Percentiles rank a stretch among this genome's conserved stretches.
Conservation (phyloP, 35 echinoderm and acorn worm genomes). For the Anneissia japonica region DNA sequence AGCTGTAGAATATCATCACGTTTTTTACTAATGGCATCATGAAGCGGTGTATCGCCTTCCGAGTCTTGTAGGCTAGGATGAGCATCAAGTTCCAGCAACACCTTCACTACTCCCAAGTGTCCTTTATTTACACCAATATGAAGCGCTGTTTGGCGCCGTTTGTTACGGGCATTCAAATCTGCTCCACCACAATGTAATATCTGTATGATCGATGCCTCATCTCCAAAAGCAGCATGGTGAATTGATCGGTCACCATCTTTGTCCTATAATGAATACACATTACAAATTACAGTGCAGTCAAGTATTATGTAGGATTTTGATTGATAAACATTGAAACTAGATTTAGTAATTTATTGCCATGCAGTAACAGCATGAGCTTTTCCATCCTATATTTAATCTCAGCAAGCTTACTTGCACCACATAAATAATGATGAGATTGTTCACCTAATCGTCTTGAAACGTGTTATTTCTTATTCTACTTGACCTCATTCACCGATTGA, state of each 20-base stretch:
- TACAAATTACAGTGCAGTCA: no score
- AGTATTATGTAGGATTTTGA: no score
- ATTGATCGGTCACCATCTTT: constrained; percentile 96
- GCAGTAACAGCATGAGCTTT: no score
- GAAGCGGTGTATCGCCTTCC: constrained; percentile 91
- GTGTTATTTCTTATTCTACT: no score
- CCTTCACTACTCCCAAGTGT: constrained; percentile 91
- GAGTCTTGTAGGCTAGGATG: constrained; percentile 92
- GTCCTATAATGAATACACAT: constrained; percentile 38
- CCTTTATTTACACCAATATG: constrained; percentile 99
- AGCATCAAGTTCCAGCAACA: constrained; percentile 67
- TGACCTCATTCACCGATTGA: no score
- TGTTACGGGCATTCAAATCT: constrained; percentile 93
- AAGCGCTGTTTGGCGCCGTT: constrained; percentile 93
- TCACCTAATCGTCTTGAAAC: no score
- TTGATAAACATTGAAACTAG: no score
- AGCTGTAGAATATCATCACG: constrained; percentile 92
- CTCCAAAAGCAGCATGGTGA: constrained; percentile 95
- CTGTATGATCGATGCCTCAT: constrained; percentile 87
- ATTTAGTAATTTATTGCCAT: no score
- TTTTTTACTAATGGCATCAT: constrained; percentile 99
- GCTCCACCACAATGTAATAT: constrained; percentile 68
- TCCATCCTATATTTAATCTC: no score
- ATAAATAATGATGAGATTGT: no score
- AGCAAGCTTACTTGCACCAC: no score